Evolutionary conservation across 2,797 vertebrate genomes (phyloP).

Genomic region (Falco rusticolus): DNA sequence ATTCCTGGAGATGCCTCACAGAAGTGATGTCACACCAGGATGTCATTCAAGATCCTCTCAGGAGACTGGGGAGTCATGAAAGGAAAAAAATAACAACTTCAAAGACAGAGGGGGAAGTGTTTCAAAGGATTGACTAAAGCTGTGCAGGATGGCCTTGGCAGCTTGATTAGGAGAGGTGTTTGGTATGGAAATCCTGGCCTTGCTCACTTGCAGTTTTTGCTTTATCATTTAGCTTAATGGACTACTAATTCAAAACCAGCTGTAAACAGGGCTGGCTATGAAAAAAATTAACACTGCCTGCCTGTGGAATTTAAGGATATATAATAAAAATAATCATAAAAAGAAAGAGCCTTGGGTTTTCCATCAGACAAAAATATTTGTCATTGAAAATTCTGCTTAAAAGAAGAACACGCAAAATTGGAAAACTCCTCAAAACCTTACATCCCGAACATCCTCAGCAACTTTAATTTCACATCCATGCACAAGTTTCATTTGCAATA

Average conservation of each 20-base stretch:
- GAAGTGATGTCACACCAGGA: not conserved
- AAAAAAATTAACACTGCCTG: constrained; percentile 49
- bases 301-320: constrained; percentile 43
- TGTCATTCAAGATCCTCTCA: constrained; percentile 5
- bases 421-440: constrained; percentile 56
- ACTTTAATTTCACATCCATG: constrained; percentile 71
- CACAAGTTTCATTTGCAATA: constrained; percentile 72
- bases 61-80: constrained; percentile 20
- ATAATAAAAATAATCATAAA: constrained; percentile 59
- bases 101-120: not conserved
- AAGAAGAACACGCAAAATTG: constrained; percentile 3
- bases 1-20: not conserved
- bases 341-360: constrained; percentile 39
- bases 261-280: constrained; percentile 34
- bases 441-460: constrained; percentile 50
- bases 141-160: constrained; percentile 4
- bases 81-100: not conserved
- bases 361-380: constrained; percentile 55
- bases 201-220: constrained; percentile 27
- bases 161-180: constrained; percentile 22
- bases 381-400: constrained; percentile 28
- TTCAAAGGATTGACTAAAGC: constrained; percentile 6
- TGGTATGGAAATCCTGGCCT: constrained; percentile 36
- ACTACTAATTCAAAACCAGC: constrained; percentile 52
- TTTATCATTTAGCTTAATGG: constrained; percentile 69